Conservation (phyloP, 2,888 invertebrate species). For the Heliothis peltigera region DNA sequence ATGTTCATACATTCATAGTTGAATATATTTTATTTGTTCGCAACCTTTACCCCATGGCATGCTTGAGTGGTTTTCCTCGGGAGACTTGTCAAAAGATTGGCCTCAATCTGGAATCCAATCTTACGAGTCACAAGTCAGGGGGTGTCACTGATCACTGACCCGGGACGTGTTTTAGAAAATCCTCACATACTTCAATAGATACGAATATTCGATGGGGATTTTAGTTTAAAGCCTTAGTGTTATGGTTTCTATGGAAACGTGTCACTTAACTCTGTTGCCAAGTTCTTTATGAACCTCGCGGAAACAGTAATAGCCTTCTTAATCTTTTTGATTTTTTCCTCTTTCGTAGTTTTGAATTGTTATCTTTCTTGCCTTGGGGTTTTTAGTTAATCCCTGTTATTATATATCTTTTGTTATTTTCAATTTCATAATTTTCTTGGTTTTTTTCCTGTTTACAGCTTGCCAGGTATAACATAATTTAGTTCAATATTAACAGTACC, state of each 20-base stretch:
- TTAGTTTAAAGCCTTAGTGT: neutral
- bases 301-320: neutral
- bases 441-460: neutral
- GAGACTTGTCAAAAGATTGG: slow-evolving; percentile 61
- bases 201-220: slow-evolving; percentile 27
- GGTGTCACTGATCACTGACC: slow-evolving; percentile 55
- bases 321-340: neutral
- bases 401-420: neutral
- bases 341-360: neutral
- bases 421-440: neutral
- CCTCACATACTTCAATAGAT: slow-evolving; percentile 41
- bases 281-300: neutral
- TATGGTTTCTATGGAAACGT: neutral
- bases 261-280: neutral
- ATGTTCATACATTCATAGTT: slow-evolving; percentile 49
- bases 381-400: neutral
- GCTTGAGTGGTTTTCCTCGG: slow-evolving; percentile 49
- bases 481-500: neutral
- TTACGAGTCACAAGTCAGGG: slow-evolving; percentile 59
- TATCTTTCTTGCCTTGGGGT: neutral
- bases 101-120: slow-evolving; percentile 59
- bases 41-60: slow-evolving; percentile 48
- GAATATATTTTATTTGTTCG: slow-evolving; percentile 56
- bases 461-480: neutral
- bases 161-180: slow-evolving; percentile 54